Conservation (phyloP, 2,888 invertebrate species). For the Ophioninae sp. region DNA sequence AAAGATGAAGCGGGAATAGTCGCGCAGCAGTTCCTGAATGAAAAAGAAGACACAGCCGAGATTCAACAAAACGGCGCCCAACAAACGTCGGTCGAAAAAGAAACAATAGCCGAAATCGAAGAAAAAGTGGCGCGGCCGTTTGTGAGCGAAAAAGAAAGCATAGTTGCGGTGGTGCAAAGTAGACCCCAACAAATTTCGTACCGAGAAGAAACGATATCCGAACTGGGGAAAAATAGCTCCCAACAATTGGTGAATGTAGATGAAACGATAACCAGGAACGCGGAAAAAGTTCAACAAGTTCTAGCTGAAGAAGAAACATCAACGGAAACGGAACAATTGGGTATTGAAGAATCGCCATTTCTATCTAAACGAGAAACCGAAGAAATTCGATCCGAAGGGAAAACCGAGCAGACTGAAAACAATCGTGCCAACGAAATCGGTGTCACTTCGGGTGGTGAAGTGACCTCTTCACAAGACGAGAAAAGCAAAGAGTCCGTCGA, state of each 20-base stretch:
- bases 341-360: background rate
- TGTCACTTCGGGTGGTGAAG: background rate
- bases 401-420: slow-evolving; percentile 4
- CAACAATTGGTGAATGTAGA: background rate
- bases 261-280: background rate
- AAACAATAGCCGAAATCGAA: background rate
- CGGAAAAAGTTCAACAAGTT: background rate
- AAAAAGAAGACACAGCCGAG: background rate
- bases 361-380: background rate
- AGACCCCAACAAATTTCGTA: background rate
- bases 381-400: background rate
- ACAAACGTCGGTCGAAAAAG: background rate
- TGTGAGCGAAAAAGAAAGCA: background rate
- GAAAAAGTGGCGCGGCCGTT: background rate
- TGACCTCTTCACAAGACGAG: background rate
- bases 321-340: background rate
- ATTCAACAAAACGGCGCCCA: background rate
- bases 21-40: background rate
- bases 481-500: slow-evolving; percentile 4
- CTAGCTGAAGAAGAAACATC: background rate
- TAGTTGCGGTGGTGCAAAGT: background rate
- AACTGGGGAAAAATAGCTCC: background rate
- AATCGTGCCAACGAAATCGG: background rate
- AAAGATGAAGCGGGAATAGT: background rate
- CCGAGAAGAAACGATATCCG: background rate